Conservation (phyloP, 2,797 vertebrate genomes). For the Rhinoraja longicauda region DNA sequence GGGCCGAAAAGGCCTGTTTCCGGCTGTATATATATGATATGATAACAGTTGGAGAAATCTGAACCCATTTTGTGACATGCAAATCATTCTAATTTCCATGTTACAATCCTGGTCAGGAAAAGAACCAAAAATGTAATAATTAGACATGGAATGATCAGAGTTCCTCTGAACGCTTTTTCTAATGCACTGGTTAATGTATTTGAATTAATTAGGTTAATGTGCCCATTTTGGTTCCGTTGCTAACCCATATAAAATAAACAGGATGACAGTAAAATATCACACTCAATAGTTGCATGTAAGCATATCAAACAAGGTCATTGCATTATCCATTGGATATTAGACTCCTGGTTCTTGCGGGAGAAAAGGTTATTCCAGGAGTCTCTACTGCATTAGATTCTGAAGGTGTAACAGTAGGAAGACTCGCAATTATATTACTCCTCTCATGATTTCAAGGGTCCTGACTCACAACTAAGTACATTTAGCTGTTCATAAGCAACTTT, state of each 20-base stretch:
- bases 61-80: background rate
- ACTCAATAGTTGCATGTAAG: background rate
- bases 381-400: background rate
- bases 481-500: background rate
- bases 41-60: background rate
- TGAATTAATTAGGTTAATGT: background rate
- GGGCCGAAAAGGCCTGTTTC: too few relatives aligned
- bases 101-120: background rate
- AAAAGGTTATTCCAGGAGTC: background rate
- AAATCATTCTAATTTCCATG: background rate
- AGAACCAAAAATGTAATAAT: background rate
- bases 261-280: background rate
- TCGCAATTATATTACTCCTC: background rate
- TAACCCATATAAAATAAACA: background rate
- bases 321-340: background rate
- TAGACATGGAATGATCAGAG: background rate
- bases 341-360: background rate
- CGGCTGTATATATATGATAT: too few relatives aligned
- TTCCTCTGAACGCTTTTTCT: background rate
- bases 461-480: background rate
- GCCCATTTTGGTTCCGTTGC: background rate
- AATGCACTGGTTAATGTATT: background rate
- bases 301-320: background rate
- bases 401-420: background rate
- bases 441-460: background rate